Conservation (phyloP, 2,888 invertebrate species). For the Anodontia alba region DNA sequence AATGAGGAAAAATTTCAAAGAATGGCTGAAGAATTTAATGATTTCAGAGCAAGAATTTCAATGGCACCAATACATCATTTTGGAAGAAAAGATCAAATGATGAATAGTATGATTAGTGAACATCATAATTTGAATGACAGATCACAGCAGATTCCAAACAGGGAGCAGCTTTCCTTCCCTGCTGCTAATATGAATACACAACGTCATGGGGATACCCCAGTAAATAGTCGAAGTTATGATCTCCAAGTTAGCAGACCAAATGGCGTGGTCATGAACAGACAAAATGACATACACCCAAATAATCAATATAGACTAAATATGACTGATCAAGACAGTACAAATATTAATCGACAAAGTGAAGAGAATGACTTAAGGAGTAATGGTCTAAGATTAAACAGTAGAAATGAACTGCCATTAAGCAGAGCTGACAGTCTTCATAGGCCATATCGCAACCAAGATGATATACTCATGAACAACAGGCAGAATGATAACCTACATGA, state of each 20-base stretch:
- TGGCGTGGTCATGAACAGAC: conserved; percentile 38
- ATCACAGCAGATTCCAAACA: not conserved
- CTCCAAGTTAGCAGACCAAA: conserved; percentile 43
- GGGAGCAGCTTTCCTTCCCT: not conserved
- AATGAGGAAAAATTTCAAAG: conserved; percentile 58
- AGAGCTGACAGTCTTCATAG: conserved; percentile 4
- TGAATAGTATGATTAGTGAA: not conserved
- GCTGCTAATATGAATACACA: not conserved
- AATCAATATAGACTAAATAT: conserved; percentile 4
- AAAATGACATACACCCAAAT: conserved; percentile 32
- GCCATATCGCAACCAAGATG: not conserved
- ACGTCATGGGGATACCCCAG: conserved; percentile 3
- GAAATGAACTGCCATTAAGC: conserved; percentile 42
- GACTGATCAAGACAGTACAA: not conserved
- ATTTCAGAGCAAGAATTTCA: conserved; percentile 34
- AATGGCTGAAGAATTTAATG: conserved; percentile 63
- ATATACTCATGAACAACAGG: not conserved
- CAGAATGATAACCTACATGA: not conserved
- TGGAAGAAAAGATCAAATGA: conserved; percentile 1
- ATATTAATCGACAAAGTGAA: not conserved
- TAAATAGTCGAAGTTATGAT: conserved; percentile 43
- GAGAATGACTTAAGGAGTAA: conserved; percentile 20
- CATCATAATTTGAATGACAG: not conserved
- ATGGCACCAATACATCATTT: conserved; percentile 13
- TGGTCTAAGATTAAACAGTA: conserved; percentile 40